Evolutionary conservation across 2,113 vertebrate genomes (phyloP).

Genomic region (Cichladusa arquata): DNA sequence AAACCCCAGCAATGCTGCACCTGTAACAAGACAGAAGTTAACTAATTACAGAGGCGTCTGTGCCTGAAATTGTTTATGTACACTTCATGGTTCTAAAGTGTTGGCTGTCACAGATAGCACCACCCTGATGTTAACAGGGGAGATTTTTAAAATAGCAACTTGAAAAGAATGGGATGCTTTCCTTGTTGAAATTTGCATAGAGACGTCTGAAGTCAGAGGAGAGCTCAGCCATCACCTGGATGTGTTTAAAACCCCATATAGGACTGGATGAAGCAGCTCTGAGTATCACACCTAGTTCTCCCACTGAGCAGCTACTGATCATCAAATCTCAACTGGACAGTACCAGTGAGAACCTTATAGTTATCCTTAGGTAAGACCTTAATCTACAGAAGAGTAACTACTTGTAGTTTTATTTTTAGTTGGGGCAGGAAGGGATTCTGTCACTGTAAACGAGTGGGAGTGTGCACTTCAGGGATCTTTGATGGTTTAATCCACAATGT

Average conservation of each 20-base stretch:
- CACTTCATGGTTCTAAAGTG: neutral
- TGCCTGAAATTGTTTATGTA: conserved; percentile 34
- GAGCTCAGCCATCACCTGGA: neutral
- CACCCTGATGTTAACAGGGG: neutral
- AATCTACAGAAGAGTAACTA: neutral
- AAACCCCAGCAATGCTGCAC: conserved; percentile 16
- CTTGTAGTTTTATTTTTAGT: neutral
- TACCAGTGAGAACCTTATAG: neutral
- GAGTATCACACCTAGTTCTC: neutral
- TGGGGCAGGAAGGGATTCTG: neutral
- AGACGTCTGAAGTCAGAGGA: neutral
- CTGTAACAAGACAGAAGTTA: conserved; percentile 32
- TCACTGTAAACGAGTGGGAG: rapidly evolving
- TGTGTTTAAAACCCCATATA: neutral
- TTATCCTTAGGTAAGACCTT: neutral
- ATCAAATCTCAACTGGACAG: neutral
- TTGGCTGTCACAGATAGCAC: neutral
- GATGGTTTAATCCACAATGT: neutral
- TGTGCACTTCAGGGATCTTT: neutral
- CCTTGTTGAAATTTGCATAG: neutral
- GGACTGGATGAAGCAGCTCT: neutral
- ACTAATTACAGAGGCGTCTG: conserved; percentile 44
- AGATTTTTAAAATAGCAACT: neutral
- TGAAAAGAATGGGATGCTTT: neutral
- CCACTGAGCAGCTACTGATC: neutral